These are phyloP conservation scores for Drosophila siamana DNA, from an alignment of 2,888 invertebrate species.

Conservation along the genomic window DNA sequence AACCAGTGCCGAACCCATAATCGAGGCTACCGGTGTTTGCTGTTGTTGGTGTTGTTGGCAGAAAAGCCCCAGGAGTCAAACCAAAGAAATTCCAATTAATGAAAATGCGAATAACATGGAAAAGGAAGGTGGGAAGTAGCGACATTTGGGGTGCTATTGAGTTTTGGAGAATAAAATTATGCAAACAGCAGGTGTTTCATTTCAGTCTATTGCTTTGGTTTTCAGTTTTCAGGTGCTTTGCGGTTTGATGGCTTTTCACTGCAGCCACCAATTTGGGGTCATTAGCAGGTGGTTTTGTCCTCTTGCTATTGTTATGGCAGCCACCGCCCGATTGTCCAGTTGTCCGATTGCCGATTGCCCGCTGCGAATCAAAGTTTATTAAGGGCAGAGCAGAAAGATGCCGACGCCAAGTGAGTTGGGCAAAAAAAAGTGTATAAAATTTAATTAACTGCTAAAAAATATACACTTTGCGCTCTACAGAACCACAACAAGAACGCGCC, in stretches of 20 bases:
- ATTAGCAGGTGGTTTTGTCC: slow-evolving; percentile 67
- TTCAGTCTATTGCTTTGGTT: slow-evolving; percentile 29
- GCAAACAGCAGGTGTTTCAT: slow-evolving; percentile 76
- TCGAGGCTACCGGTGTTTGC: slow-evolving; percentile 55
- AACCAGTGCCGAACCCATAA: slow-evolving; percentile 34
- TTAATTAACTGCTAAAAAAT: slow-evolving; percentile 82
- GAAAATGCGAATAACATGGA: slow-evolving; percentile 61
- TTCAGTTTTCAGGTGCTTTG: slow-evolving; percentile 21
- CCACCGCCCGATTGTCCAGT: too few species aligned
- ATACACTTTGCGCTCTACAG: slow-evolving; percentile 71
- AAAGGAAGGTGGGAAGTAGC: background rate
- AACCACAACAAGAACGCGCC: slow-evolving; percentile 30
- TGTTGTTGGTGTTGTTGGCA: slow-evolving; percentile 35
- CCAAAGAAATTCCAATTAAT: slow-evolving; percentile 78
- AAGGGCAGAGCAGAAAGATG: slow-evolving; percentile 20
- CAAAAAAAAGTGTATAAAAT: slow-evolving; percentile 64
- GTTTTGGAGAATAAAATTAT: slow-evolving; percentile 53
- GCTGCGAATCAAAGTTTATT: slow-evolving; percentile 54
- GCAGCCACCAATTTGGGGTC: slow-evolving; percentile 71
- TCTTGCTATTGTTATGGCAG: slow-evolving; percentile 27
- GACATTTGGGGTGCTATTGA: background rate
- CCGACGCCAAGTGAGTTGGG: slow-evolving; percentile 24
- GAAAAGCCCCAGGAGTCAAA: slow-evolving; percentile 44
- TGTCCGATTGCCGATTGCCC: background rate
- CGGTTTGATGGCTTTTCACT: slow-evolving; percentile 51